Percentiles rank a stretch among this genome's conserved stretches.
These are phyloP conservation scores for Kradibia gibbosae DNA, from an alignment of 1,140 invertebrate genomes.

Conservation along the genomic window DNA sequence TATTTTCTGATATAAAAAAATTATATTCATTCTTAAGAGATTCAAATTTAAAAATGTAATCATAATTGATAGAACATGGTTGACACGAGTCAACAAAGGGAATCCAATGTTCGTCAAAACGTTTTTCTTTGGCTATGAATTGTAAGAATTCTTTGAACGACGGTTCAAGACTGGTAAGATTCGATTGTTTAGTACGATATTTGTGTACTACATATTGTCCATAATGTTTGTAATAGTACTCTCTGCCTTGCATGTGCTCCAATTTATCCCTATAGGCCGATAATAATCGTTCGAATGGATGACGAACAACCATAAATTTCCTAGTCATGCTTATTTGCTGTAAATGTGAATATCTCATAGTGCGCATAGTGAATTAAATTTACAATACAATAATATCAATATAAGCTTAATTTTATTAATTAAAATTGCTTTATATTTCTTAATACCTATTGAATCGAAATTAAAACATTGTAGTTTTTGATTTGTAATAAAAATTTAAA, in stretches of 20 bases:
- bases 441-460: no score
- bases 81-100: constrained; percentile 68
- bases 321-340: constrained; percentile 25
- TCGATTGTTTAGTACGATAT: constrained; percentile 62
- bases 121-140: constrained; percentile 71
- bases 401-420: no score
- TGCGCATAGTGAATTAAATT: background rate
- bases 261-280: constrained; percentile 80
- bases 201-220: constrained; percentile 67
- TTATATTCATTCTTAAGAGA: constrained; percentile 76
- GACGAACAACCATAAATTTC: constrained; percentile 73
- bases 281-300: constrained; percentile 78
- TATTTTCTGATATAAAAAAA: constrained; percentile 77
- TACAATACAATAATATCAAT: no score
- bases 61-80: constrained; percentile 68
- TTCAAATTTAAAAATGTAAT: constrained; percentile 71
- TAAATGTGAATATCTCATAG: constrained; percentile 2
- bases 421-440: no score
- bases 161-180: constrained; percentile 69
- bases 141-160: constrained; percentile 82
- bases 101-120: constrained; percentile 74
- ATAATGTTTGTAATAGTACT: constrained; percentile 68
- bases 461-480: no score
- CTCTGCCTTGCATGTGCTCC: constrained; percentile 68
- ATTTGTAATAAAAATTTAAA: no score